A percentile compares a stretch with the other conserved stretches of the same genome.
phyloP scores from a whole-genome alignment of 2,797 vertebrate species.

The Crenichthys baileyi region DNA sequence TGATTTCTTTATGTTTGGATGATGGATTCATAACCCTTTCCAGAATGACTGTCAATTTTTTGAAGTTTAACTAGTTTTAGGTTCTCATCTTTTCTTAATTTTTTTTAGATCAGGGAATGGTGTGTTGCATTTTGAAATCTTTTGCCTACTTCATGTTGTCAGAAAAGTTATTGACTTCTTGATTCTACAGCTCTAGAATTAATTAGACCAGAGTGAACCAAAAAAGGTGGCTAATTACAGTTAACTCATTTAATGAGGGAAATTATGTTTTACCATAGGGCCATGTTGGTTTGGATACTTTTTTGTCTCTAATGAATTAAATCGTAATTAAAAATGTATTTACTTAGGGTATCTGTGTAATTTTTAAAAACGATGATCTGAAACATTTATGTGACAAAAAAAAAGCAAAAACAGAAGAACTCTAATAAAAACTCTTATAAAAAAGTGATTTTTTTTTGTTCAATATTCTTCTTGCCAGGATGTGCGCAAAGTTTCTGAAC shows the following conservation, averaged over 20 bases:
- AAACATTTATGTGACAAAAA: neutral
- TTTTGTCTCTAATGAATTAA: neutral
- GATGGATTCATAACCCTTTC: too few relatives aligned
- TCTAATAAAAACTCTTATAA: neutral
- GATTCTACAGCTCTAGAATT: neutral
- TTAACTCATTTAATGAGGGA: too few relatives aligned
- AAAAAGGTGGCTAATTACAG: too few relatives aligned
- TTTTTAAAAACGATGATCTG: neutral
- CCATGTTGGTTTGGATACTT: neutral
- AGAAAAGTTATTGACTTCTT: neutral
- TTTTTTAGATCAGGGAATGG: too few relatives aligned
- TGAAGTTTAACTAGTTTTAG: too few relatives aligned
- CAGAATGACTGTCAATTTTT: too few relatives aligned
- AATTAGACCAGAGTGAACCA: neutral
- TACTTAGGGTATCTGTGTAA: neutral
- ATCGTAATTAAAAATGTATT: neutral
- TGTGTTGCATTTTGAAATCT: neutral
- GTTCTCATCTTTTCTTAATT: too few relatives aligned
- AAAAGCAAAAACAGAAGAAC: too few relatives aligned
- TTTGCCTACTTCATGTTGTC: neutral
- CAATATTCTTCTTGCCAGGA: constrained; percentile 59
- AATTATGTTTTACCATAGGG: neutral
- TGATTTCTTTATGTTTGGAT: too few relatives aligned
- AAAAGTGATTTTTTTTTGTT: neutral
- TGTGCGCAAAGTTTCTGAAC: constrained; percentile 78